Evolutionary conservation across 2,113 vertebrate genomes (phyloP), one percentile per base, ranked within the genome.

Genomic region (Propithecus coquereli): DNA sequence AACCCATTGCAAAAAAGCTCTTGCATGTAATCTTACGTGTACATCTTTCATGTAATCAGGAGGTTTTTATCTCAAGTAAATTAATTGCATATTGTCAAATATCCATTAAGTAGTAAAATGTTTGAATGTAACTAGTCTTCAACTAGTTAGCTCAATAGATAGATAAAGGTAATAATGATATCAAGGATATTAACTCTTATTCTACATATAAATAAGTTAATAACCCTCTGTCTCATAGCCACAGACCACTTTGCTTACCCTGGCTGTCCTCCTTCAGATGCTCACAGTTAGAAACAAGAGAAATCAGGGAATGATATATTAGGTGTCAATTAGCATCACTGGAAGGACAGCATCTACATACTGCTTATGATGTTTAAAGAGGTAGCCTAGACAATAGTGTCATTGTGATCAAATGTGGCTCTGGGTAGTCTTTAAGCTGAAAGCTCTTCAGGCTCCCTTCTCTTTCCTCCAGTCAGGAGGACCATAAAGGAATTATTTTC

Each of bases 41-140:
- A 66, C n/a, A 77, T 94, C 80, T 97, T 87, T 93, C 34, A 86
- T 61, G 34, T 79, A 91, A 89, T 71, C n/a, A 90, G 54, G 47
- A 97, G 73, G 93, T 93, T 86, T 89, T 84, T 85, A 88, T 45
- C 25, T 54, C 34, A 88, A 59, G n/a, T 45, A n/a, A 77, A 93
- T 34, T 87, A 88, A 94, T 66, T 66, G 30, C 25, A 76, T 91
- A 47, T 92, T 95, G 52, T 77, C 95, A 95, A 95, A 61, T 92
- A 92, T 30, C 32, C 34, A 65, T 50, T 86, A 77, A 83, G 40
- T 79, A 95, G 94, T 63, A 73, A 93, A 89, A 81, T 80, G 92
- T 40, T 87, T 20, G 65, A 54, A 77, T 68, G 18, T 85, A 71
- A 77, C 47, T 70, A 50, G 30, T 68, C 74, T 85, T 16, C 37